Evolutionary conservation across 2,888 invertebrate genomes (phyloP), one percentile per base, ranked within the genome.

Genomic region (Drosophila algonquin): DNA sequence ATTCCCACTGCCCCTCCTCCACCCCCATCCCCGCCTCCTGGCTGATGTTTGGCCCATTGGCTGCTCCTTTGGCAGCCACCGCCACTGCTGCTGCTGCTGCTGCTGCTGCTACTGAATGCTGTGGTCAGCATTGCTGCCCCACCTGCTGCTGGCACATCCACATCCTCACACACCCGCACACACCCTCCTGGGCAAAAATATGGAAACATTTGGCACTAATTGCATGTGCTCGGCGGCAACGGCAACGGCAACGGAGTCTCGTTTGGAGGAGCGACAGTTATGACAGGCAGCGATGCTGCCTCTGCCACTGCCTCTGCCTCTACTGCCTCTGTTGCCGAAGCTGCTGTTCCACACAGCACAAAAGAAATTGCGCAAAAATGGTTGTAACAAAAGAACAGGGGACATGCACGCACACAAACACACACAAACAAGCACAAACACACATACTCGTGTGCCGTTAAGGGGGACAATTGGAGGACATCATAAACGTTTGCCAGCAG

Each of bases 121-220:
- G 84, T 83, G 86, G 81, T 82, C 81, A 82, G 72, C 55, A 56
- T 48, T 50, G 45, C 55, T 16, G n/a, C 64, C 18, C 59, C 35
- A 51, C 51, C 61, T 52, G 40, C 50, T 62, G 55, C 18, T 47
- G 56, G 14, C 40, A 40, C 27, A 67, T 18, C 44, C 67, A 24
- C 40, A 44, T 50, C 46, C 61, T 0, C 32, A 3, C 6, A 0
- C 32, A 3, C 6, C 58, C 24, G 46, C 10, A 10, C 35, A 35
- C 47, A 40, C 24, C 61, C 32, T 57, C 57, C 35, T 73, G 59
- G 67, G 76, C 77, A 87, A 85, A 89, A 89, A 90, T 90, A 90
- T 90, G 90, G 90, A 90, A 90, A 90, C 90, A 90, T 90, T 90
- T 90, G 90, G 89, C 90, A 90, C 90, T 90, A 90, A 90, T 90